Base-by-base conservation (phyloP, 2,113 vertebrate genomes). In the Meleagris gallopavo region DNA sequence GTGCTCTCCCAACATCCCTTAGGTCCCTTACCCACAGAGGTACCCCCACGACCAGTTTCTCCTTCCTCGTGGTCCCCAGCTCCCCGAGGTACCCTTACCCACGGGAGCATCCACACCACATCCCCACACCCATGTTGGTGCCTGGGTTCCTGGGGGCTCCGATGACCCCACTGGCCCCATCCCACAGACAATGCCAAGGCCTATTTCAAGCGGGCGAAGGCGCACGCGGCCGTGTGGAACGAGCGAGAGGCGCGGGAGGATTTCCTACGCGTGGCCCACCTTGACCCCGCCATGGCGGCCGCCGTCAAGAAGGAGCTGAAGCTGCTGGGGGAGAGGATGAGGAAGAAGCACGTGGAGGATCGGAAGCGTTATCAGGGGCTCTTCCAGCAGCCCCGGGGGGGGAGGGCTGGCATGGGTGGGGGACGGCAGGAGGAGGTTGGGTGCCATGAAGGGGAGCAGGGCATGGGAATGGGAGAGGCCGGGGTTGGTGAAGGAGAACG, bases 131-230 rank as follows among this genome's bases (percentile, higher is more conserved):
- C 34, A 10, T 11, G 13, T 5, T 32, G 14, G 25, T 25, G 43
- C 32, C 2, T 2, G 9, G 48, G 45, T 20, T 46, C 45, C 64
- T 57, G 36, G 62, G 22, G 20, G 30, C 65, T 30, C 52, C 27
- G 3, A 14, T 54, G 52, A 54, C 52, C 52, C 52, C 24, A 13
- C 24, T 30, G 52, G 27, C 27, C 12, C 71, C 76, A 75, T 73
- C 67, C 65, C 1, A 17, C 95, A 99, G 98, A 98, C 95, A 98
- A 98, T 0, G 98, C 98, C 78, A 98, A 99, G 83, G 98, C 97
- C 32, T 98, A 98, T 92, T 99, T 98, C 97, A 99, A 99, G 96
- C 96, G 98, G 79, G 98, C 98, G 0, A 98, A 98, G 87, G 98
- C 98, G 9, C 98, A 99, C 0, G 96, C 98, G 2, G 98, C 98